Conservation (phyloP, 2,888 invertebrate species). For the Sepioteuthis lessoniana region DNA sequence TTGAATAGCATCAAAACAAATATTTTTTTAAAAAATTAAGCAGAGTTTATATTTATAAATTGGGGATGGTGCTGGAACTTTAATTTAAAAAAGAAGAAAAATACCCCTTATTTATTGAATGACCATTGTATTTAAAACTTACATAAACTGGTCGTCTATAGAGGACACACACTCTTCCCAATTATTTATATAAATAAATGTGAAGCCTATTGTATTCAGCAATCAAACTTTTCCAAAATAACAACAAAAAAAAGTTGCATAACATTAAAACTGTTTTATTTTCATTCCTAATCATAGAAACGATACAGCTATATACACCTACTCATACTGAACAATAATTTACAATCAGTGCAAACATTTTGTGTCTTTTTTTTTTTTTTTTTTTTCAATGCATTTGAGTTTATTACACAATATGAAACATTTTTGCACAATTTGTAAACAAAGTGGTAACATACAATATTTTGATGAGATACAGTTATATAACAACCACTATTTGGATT, state of each 20-base stretch:
- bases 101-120: too few relatives aligned
- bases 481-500: neutral
- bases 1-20: too few relatives aligned
- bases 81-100: too few relatives aligned
- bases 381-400: neutral
- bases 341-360: slow-evolving; percentile 12
- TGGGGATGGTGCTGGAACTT: too few relatives aligned
- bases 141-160: too few relatives aligned
- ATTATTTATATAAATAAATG: too few relatives aligned
- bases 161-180: too few relatives aligned
- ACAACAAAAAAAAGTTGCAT: neutral
- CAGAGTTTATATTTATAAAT: too few relatives aligned
- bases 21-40: too few relatives aligned
- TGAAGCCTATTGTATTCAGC: too few relatives aligned
- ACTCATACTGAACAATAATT: slow-evolving; percentile 8
- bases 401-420: neutral
- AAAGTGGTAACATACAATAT: neutral
- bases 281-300: neutral
- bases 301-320: neutral
- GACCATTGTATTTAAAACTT: too few relatives aligned
- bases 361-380: too few relatives aligned
- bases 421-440: neutral
- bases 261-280: neutral
- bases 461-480: neutral
- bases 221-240: neutral